Evolutionary conservation across 2,113 vertebrate genomes (phyloP), one percentile per base, ranked within the genome.

Genomic region (Limanda limanda): DNA sequence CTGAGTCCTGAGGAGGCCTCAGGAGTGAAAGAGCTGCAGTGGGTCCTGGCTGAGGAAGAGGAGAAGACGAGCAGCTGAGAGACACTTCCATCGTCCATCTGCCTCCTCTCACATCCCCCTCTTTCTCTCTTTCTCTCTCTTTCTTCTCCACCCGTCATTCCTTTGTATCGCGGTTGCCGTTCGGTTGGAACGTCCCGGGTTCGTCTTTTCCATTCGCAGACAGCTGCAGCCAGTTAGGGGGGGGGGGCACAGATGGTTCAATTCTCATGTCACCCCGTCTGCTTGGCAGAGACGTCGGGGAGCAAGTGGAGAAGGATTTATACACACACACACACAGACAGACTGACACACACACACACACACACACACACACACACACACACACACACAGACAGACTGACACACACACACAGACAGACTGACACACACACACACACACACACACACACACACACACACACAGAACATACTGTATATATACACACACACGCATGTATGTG

Each of bases 181-280:
- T 76, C 47, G 12, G 27, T 78, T 47, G 67, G 78, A 88, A 77
- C 88, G 65, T 85, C 84, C 63, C 81, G 2, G 84, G 79, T 78
- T 82, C 68, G 71, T 90, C 88, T 82, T 88, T 89, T 89, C 86
- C 86, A 79, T 83, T 83, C 75, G 68, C 86, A 82, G 83, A 81
- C 91, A 92, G 91, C 92, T 90, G 89, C 85, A 86, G 75, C 61
- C 56, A 84, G 78, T 92, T 91, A 89, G 25, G 65, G 27, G 65
- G 25, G 65, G 52, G 57, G 61, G 62, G 84, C 78, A 62, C 91
- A 91, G 91, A 94, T 91, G 93, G 89, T 91, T 92, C 84, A 79
- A 75, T 89, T 90, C 88, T 86, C 92, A 86, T 84, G 91, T 90
- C 89, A 81, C 86, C 89, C 81, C 23, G 88, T 91, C 89, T 88